Evolutionary conservation across 2,113 vertebrate species (phyloP), one percentile per base, ranked within the genome.

Genomic region (Saguinus midas): DNA sequence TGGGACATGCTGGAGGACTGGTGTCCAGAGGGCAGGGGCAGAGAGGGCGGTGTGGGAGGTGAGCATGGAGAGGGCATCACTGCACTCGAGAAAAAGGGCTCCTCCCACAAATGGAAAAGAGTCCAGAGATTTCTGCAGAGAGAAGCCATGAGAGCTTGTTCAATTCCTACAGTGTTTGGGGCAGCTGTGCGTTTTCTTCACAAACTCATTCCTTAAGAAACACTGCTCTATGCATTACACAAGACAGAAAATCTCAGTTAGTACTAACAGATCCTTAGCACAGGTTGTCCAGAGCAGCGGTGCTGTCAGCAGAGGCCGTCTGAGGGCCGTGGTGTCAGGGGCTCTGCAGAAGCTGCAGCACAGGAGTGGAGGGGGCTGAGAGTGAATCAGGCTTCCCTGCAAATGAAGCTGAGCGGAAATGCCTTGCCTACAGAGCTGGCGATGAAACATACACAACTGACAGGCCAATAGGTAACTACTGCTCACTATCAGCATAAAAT

Each of bases 341-440:
- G 7, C 14, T 7, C n/a, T 13, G 5, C 50, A 1, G 3, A 61
- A 55, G n/a, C 16, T 20, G 13, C 17, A 35, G 16, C 5, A 2
- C 0, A 0, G 1, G 1, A 40, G 13, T 83, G 58, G 1, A 57
- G 21, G 35, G 40, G 5, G 6, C 57, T 61, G 43, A 73, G 12
- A 2, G 37, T 40, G 32, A 68, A 18, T 29, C 5, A 8, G 40
- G 6, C 20, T 40, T 90, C 90, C 16, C 84, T 58, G 37, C 17
- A 45, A 21, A 40, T 4, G 21, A 61, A 14, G 13, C 43, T 72
- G 6, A 32, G 3, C 37, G 57, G n/a, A 40, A 92, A 52, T 50
- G 14, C n/a, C 37, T 40, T 40, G 37, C 37, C 43, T 17, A 0
- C 18, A 18, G 10, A 2, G 12, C 68, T 87, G 48, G 55, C 73